Percentiles rank a stretch among this genome's conserved stretches.
Conservation (phyloP, 2,113 vertebrate genomes). For the Podarcis muralis region DNA sequence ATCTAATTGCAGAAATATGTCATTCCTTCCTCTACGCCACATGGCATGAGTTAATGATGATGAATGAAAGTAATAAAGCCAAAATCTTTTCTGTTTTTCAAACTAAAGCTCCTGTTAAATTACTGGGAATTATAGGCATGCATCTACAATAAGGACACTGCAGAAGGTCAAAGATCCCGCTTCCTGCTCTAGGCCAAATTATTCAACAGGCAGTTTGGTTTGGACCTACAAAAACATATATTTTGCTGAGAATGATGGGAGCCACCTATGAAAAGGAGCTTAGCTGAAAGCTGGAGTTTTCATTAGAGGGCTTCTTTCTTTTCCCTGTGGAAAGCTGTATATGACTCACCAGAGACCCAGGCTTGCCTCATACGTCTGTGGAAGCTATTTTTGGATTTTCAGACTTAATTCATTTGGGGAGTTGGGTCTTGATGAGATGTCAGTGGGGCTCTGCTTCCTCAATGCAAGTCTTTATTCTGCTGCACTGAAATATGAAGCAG, state of each 20-base stretch:
- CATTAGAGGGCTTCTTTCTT: slow-evolving; percentile 49
- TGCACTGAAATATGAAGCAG: slow-evolving; percentile 39
- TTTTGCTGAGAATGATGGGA: slow-evolving; percentile 41
- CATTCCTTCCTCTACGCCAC: slow-evolving; percentile 59
- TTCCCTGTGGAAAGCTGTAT: slow-evolving; percentile 45
- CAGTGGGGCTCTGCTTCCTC: slow-evolving; percentile 40
- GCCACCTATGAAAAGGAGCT: slow-evolving; percentile 59
- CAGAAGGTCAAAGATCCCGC: slow-evolving; percentile 72
- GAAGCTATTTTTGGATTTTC: slow-evolving; percentile 42
- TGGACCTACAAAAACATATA: slow-evolving; percentile 42
- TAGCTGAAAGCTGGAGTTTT: slow-evolving; percentile 56
- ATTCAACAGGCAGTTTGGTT: slow-evolving; percentile 56
- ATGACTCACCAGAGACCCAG: slow-evolving; percentile 24
- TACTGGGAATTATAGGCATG: slow-evolving; percentile 72
- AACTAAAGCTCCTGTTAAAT: slow-evolving; percentile 75
- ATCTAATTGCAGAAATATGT: slow-evolving; percentile 74
- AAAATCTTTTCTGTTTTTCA: slow-evolving; percentile 69
- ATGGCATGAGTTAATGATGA: slow-evolving; percentile 75
- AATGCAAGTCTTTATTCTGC: slow-evolving; percentile 46
- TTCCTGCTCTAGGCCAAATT: slow-evolving; percentile 69
- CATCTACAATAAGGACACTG: slow-evolving; percentile 67
- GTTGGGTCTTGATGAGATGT: slow-evolving; percentile 28
- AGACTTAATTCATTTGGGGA: neutral
- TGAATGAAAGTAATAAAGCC: slow-evolving; percentile 78
- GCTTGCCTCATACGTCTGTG: slow-evolving; percentile 1